A percentile compares a stretch with the other conserved stretches of the same genome.
Conservation (phyloP, 30 jellyfish, hydroid and myxozoan species). For the Morbakka virulenta region DNA sequence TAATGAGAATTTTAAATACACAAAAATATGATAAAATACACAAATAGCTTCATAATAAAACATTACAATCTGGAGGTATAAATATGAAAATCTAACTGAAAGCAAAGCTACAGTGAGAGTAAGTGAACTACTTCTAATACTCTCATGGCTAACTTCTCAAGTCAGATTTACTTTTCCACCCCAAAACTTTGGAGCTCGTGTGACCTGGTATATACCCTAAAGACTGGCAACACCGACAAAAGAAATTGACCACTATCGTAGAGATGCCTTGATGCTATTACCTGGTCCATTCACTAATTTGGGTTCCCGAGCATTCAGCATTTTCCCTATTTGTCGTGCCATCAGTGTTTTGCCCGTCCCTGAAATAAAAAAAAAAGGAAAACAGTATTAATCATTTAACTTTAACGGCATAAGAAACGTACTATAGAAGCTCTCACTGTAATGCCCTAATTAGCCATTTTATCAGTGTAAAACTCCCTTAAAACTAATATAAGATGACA, state of each 20-base stretch:
- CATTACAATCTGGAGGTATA: too few relatives aligned
- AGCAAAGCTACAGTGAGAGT: too few relatives aligned
- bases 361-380: not conserved
- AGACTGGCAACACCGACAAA: not conserved
- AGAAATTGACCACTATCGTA: not conserved
- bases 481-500: not conserved
- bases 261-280: not conserved
- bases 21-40: too few relatives aligned
- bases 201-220: too few relatives aligned
- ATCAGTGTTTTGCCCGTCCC: conserved; percentile 96
- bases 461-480: not conserved
- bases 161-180: not conserved
- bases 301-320: conserved; percentile 98
- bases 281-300: conserved; percentile 98
- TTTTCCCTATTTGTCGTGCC: conserved; percentile 96
- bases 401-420: not conserved
- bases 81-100: too few relatives aligned
- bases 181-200: too few relatives aligned
- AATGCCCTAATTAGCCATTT: not conserved
- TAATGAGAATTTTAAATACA: too few relatives aligned
- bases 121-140: too few relatives aligned
- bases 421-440: not conserved
- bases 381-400: not conserved
- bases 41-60: too few relatives aligned
- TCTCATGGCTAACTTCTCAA: not conserved